phyloP scores from a whole-genome alignment of 2,888 invertebrate genomes.

The Drosophila heteroneura region DNA sequence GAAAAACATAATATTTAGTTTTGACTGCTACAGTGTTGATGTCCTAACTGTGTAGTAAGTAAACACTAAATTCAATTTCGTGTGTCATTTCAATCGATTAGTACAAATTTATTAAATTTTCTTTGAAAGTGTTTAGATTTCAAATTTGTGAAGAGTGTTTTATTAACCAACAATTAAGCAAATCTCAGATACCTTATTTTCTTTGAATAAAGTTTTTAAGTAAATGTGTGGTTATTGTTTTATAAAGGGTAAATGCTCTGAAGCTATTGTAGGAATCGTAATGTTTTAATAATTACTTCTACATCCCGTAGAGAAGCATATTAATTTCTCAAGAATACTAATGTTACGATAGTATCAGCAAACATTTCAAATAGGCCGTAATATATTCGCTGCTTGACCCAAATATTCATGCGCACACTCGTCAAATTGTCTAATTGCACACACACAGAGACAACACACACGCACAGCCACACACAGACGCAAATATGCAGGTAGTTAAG shows the following conservation, averaged over 20 bases:
- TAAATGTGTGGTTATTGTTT: neutral
- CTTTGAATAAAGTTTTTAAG: neutral
- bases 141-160: neutral
- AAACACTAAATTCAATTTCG: neutral
- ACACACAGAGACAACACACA: conserved; percentile 6
- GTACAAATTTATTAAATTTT: neutral
- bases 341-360: neutral
- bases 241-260: neutral
- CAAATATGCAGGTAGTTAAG: conserved; percentile 14
- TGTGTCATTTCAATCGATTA: neutral
- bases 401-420: conserved; percentile 44
- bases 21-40: neutral
- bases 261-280: too few relatives aligned
- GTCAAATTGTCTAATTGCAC: conserved; percentile 44
- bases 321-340: neutral
- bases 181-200: neutral
- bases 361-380: neutral
- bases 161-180: neutral
- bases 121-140: neutral
- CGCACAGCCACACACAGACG: neutral
- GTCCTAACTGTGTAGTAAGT: neutral
- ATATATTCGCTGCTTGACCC: conserved; percentile 40
- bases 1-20: neutral
- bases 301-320: neutral
- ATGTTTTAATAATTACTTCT: neutral